phyloP scores from a whole-genome alignment of 92 coral and sea anemone species.

The Epizoanthus illoricatus region DNA sequence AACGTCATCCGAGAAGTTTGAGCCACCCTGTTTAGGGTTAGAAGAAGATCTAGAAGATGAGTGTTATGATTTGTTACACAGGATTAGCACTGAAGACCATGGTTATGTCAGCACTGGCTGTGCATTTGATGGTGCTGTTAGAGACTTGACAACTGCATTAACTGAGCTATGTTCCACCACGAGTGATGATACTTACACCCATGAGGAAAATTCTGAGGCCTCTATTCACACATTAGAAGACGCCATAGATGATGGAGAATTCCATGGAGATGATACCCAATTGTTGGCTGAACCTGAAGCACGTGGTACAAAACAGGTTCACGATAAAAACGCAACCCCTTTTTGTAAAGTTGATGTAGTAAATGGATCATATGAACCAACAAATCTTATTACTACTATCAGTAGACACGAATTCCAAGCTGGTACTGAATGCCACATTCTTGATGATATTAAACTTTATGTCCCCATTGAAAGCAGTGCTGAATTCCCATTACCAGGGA shows the following conservation, averaged over 20 bases:
- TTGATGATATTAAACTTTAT: too few species aligned
- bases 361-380: too few species aligned
- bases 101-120: not conserved
- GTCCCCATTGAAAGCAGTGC: too few species aligned
- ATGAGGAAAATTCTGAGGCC: not conserved
- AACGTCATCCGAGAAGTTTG: not conserved
- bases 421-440: too few species aligned
- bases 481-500: too few species aligned
- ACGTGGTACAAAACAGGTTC: too few species aligned
- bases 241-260: not conserved
- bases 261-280: not conserved
- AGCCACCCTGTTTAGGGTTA: too few species aligned
- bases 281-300: not conserved
- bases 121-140: slow-evolving; percentile 9
- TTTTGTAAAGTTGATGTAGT: too few species aligned
- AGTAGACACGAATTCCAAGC: too few species aligned
- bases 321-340: too few species aligned
- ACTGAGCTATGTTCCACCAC: not conserved
- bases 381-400: too few species aligned
- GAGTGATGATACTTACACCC: not conserved
- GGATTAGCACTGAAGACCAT: not conserved
- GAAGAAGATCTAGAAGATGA: slow-evolving; percentile 5
- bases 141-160: slow-evolving; percentile 18
- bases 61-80: slow-evolving; percentile 8
- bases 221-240: not conserved